These are phyloP conservation scores for Danionella dracula DNA, from an alignment of 2,797 vertebrate species.

Conservation along the genomic window DNA sequence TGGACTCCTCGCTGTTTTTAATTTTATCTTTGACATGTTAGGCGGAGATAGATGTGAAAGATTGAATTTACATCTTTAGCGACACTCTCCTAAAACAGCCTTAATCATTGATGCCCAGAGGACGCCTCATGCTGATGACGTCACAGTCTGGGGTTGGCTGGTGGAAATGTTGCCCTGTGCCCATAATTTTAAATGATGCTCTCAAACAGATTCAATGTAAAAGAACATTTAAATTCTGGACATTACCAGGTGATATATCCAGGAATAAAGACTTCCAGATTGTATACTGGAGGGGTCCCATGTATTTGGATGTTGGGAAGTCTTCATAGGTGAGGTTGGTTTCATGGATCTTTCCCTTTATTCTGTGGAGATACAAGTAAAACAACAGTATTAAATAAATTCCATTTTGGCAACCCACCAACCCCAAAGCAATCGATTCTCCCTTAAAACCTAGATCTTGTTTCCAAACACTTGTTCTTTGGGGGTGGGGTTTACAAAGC, in stretches of 20 bases:
- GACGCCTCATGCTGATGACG: no score
- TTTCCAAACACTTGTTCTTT: slow-evolving; percentile 4
- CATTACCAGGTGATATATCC: slow-evolving; percentile 90
- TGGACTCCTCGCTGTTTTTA: no score
- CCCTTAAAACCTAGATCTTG: not conserved
- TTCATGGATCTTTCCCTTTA: slow-evolving; percentile 96
- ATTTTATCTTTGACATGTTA: no score
- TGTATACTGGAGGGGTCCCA: slow-evolving; percentile 92
- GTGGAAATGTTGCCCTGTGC: no score
- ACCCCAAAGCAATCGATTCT: not conserved
- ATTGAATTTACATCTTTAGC: no score
- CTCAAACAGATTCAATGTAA: no score
- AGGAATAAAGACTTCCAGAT: slow-evolving; percentile 98
- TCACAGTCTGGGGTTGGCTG: no score
- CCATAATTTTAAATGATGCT: not conserved
- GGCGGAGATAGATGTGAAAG: no score
- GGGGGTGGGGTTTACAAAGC: not conserved
- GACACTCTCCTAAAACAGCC: no score
- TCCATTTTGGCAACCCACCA: slow-evolving; percentile 7
- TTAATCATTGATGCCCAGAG: no score
- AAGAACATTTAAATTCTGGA: not conserved
- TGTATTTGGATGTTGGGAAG: slow-evolving; percentile 96
- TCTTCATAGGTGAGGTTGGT: slow-evolving; percentile 96
- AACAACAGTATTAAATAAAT: slow-evolving; percentile 6
- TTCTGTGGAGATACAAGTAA: slow-evolving; percentile 65